Base-by-base conservation (phyloP, 2,888 invertebrate genomes). In the Torymus tubicola region DNA sequence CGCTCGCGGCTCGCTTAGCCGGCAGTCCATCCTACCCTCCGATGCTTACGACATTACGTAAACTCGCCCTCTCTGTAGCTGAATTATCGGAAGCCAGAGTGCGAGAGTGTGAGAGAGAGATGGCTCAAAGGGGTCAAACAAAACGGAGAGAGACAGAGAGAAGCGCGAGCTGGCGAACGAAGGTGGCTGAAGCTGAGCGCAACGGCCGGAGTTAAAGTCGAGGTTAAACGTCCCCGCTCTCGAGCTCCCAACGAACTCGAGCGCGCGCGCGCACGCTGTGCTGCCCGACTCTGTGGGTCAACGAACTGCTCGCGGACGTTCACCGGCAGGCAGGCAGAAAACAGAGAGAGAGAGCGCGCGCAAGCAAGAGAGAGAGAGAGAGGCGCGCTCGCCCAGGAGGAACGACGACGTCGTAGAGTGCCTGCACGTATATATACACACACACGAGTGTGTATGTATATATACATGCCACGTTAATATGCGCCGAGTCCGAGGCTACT, bases 291-390 rank as follows among this genome's bases (percentile, higher is more conserved):
- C 21, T 57, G 52, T 5, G 79, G 90, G 87, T 90, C 89, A 86
- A 86, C 86, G 89, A 90, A 88, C 90, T 85, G 83, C 18, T 63
- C 14, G 86, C 89, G 90, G 89, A 89, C 90, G 87, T 90, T 90
- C 90, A 90, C 89, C 90, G 89, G 86, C 83, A 67, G 80, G 55
- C 57, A 42, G 42, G 42, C 42, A 42, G 42, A 42, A 42, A 42
- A 42, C 42, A 42, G 42, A 42, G 42, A 42, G 42, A 5, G 42
- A 5, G 42, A 5, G 5, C 3, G 31, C 31, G 3, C 2, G 31
- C 31, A 4, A 31, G 31, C 2, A 4, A 31, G 31, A 31, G 4
- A 31, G 31, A 31, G 31, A 31, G 31, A 31, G 31, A 31, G 31
- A 42, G 42, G 42, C 42, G 42, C 42, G 60, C 60, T 71, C 70